Evolutionary conservation across 2,888 invertebrate genomes (phyloP).

Genomic region (Lacanobia wlatinum): DNA sequence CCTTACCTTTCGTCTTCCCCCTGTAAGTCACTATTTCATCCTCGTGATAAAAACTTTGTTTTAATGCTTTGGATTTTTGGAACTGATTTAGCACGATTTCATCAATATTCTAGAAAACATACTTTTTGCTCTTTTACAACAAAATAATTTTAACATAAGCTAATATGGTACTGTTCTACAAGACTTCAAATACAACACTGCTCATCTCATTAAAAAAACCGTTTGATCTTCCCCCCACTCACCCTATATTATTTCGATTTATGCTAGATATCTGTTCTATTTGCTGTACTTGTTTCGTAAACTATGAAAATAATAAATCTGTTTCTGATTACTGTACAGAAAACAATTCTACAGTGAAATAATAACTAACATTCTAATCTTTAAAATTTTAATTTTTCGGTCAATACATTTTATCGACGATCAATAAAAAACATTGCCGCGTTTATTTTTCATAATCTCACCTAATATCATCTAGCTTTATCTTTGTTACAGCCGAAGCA

Average conservation of each 20-base stretch:
- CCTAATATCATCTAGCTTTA: conserved; percentile 64
- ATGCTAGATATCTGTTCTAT: neutral
- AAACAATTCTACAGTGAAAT: conserved; percentile 26
- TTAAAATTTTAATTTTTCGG: conserved; percentile 32
- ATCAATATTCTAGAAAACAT: no score
- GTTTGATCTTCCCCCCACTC: no score
- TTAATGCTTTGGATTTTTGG: no score
- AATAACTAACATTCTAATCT: conserved; percentile 7
- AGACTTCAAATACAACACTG: no score
- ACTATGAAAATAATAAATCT: conserved; percentile 10
- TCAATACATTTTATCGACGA: conserved; percentile 53
- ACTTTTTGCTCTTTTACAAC: no score
- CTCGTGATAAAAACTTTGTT: no score
- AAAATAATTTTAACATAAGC: no score
- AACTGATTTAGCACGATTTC: no score
- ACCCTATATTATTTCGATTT: neutral
- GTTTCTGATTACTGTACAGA: conserved; percentile 5
- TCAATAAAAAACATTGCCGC: conserved; percentile 54
- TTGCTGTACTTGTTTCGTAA: neutral
- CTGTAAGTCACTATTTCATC: no score
- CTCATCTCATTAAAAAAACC: no score
- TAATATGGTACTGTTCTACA: no score
- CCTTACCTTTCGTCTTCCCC: no score
- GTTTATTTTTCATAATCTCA: conserved; percentile 65
- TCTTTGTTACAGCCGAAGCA: conserved; percentile 66